Evolutionary conservation across 2,797 vertebrate species (phyloP).

Genomic region (Poecilia picta): DNA sequence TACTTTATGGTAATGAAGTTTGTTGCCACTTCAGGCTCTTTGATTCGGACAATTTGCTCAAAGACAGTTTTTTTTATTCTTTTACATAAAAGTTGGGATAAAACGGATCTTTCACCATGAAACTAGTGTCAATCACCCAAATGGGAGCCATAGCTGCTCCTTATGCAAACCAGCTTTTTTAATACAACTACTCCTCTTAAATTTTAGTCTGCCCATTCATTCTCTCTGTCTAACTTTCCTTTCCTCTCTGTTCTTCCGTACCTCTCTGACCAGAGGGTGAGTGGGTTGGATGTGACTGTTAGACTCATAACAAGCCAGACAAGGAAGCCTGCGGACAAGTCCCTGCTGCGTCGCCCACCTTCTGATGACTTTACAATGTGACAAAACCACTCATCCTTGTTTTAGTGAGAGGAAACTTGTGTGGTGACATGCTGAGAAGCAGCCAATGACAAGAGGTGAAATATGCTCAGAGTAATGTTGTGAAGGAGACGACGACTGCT

Average conservation of each 20-base stretch:
- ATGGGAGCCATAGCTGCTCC: conserved; percentile 13
- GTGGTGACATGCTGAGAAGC: conserved; percentile 26
- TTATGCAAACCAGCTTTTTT: conserved; percentile 12
- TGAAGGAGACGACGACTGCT: background rate
- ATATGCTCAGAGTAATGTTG: conserved; percentile 16
- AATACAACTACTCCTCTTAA: conserved; percentile 17
- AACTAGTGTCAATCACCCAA: conserved; percentile 14
- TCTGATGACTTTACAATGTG: conserved; percentile 78
- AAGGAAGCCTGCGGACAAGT: conserved; percentile 62
- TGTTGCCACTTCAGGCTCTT: conserved; percentile 33
- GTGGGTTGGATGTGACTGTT: conserved; percentile 73
- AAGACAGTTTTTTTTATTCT: background rate
- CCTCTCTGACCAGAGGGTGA: conserved; percentile 46
- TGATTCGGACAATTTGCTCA: conserved; percentile 27
- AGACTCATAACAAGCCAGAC: conserved; percentile 69
- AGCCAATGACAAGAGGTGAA: conserved; percentile 4
- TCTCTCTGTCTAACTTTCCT: conserved; percentile 11
- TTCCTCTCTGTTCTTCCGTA: conserved; percentile 32
- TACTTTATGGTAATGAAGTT: conserved; percentile 34
- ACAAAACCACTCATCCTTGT: conserved; percentile 52
- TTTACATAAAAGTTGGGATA: background rate
- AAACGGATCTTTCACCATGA: conserved; percentile 15
- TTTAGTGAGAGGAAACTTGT: conserved; percentile 21
- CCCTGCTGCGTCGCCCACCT: conserved; percentile 67
- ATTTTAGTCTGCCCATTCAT: conserved; percentile 16